A percentile compares a stretch with the other conserved stretches of the same genome.
Evolutionary conservation across 1,140 invertebrate species (phyloP).

Genomic region (Phenacoccus solenopsis): DNA sequence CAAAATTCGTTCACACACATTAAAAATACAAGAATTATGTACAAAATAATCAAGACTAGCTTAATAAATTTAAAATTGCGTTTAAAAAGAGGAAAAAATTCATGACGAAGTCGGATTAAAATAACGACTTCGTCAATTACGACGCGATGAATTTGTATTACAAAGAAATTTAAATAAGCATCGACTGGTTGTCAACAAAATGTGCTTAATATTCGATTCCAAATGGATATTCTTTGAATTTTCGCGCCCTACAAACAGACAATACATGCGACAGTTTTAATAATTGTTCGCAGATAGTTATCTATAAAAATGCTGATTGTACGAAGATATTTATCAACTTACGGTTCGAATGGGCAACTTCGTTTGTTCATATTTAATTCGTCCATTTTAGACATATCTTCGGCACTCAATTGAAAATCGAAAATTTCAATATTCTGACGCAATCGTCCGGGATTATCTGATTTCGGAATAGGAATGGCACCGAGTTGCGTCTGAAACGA

Average conservation of each 20-base stretch:
- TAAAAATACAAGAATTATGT: no score
- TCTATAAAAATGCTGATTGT: not conserved
- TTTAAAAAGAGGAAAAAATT: no score
- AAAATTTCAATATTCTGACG: constrained; percentile 56
- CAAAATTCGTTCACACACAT: no score
- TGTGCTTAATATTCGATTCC: constrained; percentile 23
- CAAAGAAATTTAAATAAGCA: no score
- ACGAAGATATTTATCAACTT: constrained; percentile 22
- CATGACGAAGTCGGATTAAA: no score
- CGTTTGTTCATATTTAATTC: constrained; percentile 32
- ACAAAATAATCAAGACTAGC: no score
- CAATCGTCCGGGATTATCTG: constrained; percentile 52
- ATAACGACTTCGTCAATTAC: no score
- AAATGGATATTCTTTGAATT: constrained; percentile 29
- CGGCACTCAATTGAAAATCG: constrained; percentile 49
- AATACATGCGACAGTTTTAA: not conserved
- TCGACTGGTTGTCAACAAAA: no score
- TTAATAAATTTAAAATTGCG: no score
- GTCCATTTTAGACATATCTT: constrained; percentile 37
- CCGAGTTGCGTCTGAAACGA: constrained; percentile 36
- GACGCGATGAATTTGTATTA: no score
- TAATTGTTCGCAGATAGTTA: not conserved
- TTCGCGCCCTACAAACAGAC: constrained; percentile 22
- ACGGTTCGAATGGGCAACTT: constrained; percentile 27
- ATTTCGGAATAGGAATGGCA: constrained; percentile 46